These are phyloP conservation scores for Psilopogon haemacephalus DNA, from an alignment of 2,113 vertebrate species.

Conservation along the genomic window DNA sequence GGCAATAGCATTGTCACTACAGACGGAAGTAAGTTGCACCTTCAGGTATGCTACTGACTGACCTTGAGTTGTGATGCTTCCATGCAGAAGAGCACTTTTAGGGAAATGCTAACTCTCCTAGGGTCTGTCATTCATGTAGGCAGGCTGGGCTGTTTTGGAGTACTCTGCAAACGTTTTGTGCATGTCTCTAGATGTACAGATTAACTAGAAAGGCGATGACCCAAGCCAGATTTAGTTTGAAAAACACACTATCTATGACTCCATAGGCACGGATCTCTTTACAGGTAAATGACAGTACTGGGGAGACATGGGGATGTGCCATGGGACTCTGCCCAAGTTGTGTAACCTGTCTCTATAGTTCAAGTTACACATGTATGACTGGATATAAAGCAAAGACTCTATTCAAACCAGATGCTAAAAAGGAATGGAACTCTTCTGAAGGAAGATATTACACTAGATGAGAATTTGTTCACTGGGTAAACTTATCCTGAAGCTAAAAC, in stretches of 20 bases:
- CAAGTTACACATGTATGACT: background rate
- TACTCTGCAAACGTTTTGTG: background rate
- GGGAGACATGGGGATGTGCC: background rate
- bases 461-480: conserved; percentile 18
- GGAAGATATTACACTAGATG: background rate
- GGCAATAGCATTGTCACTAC: background rate
- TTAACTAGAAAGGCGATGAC: background rate
- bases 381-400: background rate
- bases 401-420: conserved; percentile 9
- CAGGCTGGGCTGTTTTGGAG: background rate
- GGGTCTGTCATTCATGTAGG: background rate
- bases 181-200: background rate
- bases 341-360: background rate
- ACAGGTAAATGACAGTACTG: background rate
- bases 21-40: background rate
- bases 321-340: background rate
- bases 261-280: background rate
- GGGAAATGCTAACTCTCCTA: background rate
- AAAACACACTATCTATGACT: background rate
- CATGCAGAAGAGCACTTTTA: background rate
- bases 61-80: background rate
- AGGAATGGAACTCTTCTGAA: conserved; percentile 17
- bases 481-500: conserved; percentile 32
- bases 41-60: fast-evolving
- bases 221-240: background rate